Conservation (phyloP, 2,113 vertebrate species). For the Xiphorhynchus elegans region DNA sequence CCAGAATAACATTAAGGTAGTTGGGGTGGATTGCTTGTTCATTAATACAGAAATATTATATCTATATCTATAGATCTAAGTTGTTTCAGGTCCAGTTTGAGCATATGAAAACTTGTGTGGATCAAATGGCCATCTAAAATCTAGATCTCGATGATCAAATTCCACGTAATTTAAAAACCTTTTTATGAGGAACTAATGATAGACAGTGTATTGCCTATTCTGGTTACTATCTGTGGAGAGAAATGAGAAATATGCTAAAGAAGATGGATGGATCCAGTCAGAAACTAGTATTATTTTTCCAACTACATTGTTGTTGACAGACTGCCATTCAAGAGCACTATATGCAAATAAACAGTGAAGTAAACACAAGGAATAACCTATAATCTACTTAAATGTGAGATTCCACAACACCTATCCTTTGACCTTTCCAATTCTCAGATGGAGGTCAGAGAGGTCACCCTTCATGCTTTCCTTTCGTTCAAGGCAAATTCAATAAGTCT, state of each 20-base stretch:
- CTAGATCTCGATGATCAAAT: background rate
- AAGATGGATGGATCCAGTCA: background rate
- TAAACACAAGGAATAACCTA: background rate
- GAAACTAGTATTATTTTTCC: background rate
- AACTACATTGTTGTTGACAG: background rate
- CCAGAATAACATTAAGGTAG: background rate
- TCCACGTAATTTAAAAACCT: background rate
- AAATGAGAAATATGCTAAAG: background rate
- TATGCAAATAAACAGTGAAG: background rate
- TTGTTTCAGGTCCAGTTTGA: background rate
- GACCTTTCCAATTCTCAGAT: background rate
- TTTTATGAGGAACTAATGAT: background rate
- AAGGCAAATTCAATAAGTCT: background rate
- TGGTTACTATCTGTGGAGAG: background rate
- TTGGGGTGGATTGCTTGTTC: background rate
- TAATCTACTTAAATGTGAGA: background rate
- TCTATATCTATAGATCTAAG: background rate
- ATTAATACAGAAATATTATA: background rate
- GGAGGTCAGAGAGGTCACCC: background rate
- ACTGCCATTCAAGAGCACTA: background rate
- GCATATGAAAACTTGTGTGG: background rate
- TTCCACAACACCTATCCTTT: background rate
- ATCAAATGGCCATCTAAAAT: background rate
- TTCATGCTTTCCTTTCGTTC: background rate
- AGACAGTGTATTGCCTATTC: background rate